A percentile compares a stretch with the other conserved stretches of the same genome.
Evolutionary conservation across 1,140 invertebrate genomes (phyloP).

Genomic region (Carposina sasakii): DNA sequence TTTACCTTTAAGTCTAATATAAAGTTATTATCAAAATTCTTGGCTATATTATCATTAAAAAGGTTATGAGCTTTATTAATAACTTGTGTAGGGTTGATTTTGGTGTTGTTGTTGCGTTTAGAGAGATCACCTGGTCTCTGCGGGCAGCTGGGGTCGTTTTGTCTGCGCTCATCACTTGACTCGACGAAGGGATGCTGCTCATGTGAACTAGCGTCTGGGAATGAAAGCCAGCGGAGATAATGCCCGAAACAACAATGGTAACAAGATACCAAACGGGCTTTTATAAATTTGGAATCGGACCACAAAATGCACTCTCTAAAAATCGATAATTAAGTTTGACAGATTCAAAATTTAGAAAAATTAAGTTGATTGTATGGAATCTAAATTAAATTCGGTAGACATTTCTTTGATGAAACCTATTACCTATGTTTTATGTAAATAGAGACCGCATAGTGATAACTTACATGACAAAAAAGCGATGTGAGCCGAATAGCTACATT

Average conservation of each 20-base stretch:
- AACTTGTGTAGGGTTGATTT: constrained; percentile 21
- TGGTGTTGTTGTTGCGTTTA: constrained; percentile 11
- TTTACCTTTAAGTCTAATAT: constrained; percentile 41
- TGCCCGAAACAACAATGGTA: constrained; percentile 50
- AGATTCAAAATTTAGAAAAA: no score
- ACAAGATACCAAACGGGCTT: no score
- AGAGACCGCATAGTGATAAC: no score
- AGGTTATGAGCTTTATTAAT: constrained; percentile 18
- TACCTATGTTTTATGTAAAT: no score
- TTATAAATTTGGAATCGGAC: no score
- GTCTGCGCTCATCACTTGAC: constrained; percentile 64
- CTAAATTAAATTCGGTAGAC: no score
- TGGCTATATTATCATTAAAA: background rate
- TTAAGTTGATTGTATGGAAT: no score
- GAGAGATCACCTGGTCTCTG: constrained; percentile 49
- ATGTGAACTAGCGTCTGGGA: constrained; percentile 61
- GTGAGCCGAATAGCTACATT: no score
- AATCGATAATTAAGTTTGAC: no score
- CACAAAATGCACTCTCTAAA: no score
- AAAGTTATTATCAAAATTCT: constrained; percentile 26
- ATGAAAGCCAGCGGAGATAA: constrained; percentile 54
- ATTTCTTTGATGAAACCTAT: no score
- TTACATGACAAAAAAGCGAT: no score
- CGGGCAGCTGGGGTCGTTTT: constrained; percentile 53
- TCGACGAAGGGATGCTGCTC: constrained; percentile 64